A percentile compares a stretch with the other conserved stretches of the same genome.
These are phyloP conservation scores for Dendrocincla tyrannina DNA, from an alignment of 2,797 vertebrate species.

Conservation along the genomic window DNA sequence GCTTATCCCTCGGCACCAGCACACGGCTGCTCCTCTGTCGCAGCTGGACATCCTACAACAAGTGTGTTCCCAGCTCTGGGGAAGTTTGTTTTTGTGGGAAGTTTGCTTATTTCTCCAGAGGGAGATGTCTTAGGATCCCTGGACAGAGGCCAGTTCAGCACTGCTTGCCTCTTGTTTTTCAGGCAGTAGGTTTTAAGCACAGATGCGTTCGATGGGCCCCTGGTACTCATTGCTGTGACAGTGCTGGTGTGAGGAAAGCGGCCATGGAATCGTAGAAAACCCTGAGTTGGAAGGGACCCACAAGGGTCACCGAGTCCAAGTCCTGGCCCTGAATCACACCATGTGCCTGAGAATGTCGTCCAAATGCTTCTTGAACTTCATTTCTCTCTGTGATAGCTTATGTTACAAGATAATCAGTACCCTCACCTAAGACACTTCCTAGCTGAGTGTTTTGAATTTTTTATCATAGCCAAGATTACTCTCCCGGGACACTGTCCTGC, in stretches of 20 bases:
- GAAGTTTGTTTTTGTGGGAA: neutral
- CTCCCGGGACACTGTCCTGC: neutral
- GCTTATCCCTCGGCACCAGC: neutral
- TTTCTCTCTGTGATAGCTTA: neutral
- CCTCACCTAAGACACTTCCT: neutral
- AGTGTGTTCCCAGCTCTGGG: neutral
- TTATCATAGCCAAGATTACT: neutral
- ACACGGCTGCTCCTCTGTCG: neutral
- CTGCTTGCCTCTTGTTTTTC: neutral
- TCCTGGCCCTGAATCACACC: neutral
- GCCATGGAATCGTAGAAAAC: neutral
- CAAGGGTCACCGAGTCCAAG: neutral
- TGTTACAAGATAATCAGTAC: neutral
- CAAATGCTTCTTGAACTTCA: neutral
- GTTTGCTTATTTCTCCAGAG: neutral
- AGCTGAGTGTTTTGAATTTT: neutral
- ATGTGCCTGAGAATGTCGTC: neutral
- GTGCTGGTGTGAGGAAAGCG: neutral
- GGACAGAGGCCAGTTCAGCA: rapidly evolving
- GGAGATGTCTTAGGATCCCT: neutral
- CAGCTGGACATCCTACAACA: rapidly evolving
- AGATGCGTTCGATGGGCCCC: neutral
- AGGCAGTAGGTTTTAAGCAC: neutral
- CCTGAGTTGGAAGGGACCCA: neutral
- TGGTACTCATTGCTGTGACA: rapidly evolving